These are phyloP conservation scores for Ficedula albicollis DNA, from an alignment of 2,797 vertebrate species.

Conservation along the genomic window DNA sequence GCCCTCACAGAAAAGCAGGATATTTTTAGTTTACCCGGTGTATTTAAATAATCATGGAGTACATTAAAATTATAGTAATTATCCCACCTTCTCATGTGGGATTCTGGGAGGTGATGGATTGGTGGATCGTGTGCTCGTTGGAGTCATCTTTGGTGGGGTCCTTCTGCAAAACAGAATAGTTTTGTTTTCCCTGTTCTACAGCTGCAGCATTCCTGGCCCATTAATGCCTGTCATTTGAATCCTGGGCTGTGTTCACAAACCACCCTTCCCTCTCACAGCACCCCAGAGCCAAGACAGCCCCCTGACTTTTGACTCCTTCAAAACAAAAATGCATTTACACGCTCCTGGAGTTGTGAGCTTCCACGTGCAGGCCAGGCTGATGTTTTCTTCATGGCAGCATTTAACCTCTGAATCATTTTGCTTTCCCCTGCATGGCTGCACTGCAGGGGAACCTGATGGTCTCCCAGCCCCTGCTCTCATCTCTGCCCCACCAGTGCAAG, in stretches of 20 bases:
- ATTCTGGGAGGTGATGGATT: constrained; percentile 35
- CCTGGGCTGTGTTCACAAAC: not conserved
- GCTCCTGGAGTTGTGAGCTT: not conserved
- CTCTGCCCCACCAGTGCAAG: not conserved
- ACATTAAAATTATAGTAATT: constrained; percentile 69
- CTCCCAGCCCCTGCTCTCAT: not conserved
- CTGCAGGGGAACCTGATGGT: accelerated
- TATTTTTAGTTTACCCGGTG: constrained; percentile 64
- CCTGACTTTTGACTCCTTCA: not conserved
- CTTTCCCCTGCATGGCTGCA: not conserved
- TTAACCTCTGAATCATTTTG: not conserved
- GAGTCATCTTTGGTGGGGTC: not conserved
- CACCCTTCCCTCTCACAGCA: not conserved
- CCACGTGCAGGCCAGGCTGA: not conserved
- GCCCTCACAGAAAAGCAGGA: constrained; percentile 9
- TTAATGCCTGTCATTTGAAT: not conserved
- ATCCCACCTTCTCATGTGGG: constrained; percentile 65
- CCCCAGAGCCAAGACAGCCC: too few relatives aligned
- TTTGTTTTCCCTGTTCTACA: not conserved
- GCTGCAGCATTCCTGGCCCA: constrained; percentile 20
- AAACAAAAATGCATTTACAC: not conserved
- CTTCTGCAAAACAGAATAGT: constrained; percentile 40
- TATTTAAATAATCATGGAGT: constrained; percentile 54
- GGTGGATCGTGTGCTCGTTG: not conserved
- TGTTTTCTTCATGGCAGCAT: not conserved